A percentile compares a stretch with the other conserved stretches of the same genome.
These are phyloP conservation scores for Monopterus albus DNA, from an alignment of 2,113 vertebrate genomes.

Conservation along the genomic window DNA sequence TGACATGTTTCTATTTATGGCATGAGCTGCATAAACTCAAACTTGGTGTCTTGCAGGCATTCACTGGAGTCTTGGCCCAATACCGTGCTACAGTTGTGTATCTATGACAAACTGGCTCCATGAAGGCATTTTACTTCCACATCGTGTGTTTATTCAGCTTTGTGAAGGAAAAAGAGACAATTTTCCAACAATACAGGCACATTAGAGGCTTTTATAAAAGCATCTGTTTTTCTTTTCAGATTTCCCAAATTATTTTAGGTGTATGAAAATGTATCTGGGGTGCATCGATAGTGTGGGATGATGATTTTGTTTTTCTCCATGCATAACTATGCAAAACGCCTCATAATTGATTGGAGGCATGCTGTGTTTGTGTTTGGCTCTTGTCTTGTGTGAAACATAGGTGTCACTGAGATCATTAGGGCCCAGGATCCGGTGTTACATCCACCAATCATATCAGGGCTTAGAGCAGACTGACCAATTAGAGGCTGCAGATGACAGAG, in stretches of 20 bases:
- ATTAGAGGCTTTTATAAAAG: conserved; percentile 6
- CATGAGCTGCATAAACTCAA: conserved; percentile 58
- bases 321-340: neutral
- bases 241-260: conserved; percentile 11
- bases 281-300: neutral
- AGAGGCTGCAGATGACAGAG: conserved; percentile 29
- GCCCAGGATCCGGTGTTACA: conserved; percentile 19
- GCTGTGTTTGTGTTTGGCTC: conserved; percentile 36
- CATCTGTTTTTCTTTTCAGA: conserved; percentile 1
- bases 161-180: too few relatives aligned
- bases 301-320: neutral
- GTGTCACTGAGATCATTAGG: conserved; percentile 33
- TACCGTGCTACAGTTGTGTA: conserved; percentile 17
- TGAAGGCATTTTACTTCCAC: neutral
- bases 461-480: conserved; percentile 46
- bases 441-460: conserved; percentile 42
- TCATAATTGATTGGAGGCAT: conserved; percentile 34
- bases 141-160: neutral
- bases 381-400: conserved; percentile 43
- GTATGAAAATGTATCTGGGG: neutral
- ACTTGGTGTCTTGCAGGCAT: conserved; percentile 63
- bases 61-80: conserved; percentile 52
- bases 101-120: neutral
- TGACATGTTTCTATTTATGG: conserved; percentile 77
- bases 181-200: too few relatives aligned